phyloP scores from a whole-genome alignment of 2,888 invertebrate genomes.

The Malthinus seriepunctatus region DNA sequence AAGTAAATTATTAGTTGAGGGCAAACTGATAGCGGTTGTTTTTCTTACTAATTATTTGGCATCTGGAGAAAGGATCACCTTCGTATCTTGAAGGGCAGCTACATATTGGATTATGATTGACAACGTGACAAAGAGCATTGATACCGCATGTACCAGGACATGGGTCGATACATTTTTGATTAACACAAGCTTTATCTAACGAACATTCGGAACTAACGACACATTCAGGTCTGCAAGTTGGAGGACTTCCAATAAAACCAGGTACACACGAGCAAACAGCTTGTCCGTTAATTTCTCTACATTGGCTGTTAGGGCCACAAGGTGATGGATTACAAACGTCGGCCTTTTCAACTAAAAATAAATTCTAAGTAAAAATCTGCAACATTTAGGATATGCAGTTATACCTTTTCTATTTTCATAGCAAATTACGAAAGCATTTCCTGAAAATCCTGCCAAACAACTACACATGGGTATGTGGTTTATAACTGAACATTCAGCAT shows the following conservation, averaged over 20 bases:
- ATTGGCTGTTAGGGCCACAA: slow-evolving; percentile 60
- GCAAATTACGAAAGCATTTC: slow-evolving; percentile 40
- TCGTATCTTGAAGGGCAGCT: slow-evolving; percentile 77
- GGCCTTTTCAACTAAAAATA: slow-evolving; percentile 54
- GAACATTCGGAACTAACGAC: slow-evolving; percentile 57
- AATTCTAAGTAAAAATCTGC: not conserved
- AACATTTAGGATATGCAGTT: too few species aligned
- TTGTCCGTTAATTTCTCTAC: slow-evolving; percentile 62
- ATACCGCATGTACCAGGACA: slow-evolving; percentile 60
- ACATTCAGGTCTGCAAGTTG: slow-evolving; percentile 60
- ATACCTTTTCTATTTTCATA: slow-evolving; percentile 9
- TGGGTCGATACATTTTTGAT: slow-evolving; percentile 61
- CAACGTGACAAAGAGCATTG: slow-evolving; percentile 67
- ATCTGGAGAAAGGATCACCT: slow-evolving; percentile 79
- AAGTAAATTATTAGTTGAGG: not conserved
- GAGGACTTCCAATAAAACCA: slow-evolving; percentile 59
- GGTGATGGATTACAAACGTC: slow-evolving; percentile 73
- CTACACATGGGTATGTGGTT: slow-evolving; percentile 54
- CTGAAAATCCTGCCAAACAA: slow-evolving; percentile 41
- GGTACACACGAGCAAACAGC: slow-evolving; percentile 60
- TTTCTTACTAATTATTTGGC: slow-evolving; percentile 53
- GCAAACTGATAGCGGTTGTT: not conserved
- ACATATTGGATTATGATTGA: slow-evolving; percentile 86
- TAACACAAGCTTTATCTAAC: slow-evolving; percentile 55
- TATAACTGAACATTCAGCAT: slow-evolving; percentile 55